phyloP scores from a whole-genome alignment of 2,888 invertebrate species.

The Trachelus stipa region DNA sequence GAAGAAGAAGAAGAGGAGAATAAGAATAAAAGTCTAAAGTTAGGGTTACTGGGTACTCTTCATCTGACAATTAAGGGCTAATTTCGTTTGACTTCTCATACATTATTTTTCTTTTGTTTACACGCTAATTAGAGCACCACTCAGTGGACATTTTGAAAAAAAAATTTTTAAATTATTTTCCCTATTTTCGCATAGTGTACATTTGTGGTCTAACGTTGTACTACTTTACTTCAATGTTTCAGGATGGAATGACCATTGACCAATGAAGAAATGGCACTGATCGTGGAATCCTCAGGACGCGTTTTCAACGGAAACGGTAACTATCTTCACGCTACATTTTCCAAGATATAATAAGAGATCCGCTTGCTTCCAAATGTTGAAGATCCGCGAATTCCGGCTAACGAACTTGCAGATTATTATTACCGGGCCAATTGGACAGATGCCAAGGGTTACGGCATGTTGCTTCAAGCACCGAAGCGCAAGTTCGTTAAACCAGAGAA shows the following conservation, averaged over 20 bases:
- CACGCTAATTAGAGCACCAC: neutral
- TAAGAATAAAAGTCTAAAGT: neutral
- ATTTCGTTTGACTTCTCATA: neutral
- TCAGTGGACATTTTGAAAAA: neutral
- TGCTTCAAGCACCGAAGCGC: slow-evolving; percentile 24
- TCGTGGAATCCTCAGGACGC: slow-evolving; percentile 52
- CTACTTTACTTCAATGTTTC: slow-evolving; percentile 21
- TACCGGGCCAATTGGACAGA: slow-evolving; percentile 55
- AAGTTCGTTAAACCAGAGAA: neutral
- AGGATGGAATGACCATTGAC: slow-evolving; percentile 20
- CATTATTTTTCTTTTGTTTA: neutral
- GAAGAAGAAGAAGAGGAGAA: neutral
- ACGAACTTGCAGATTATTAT: slow-evolving; percentile 62
- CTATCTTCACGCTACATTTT: slow-evolving; percentile 15
- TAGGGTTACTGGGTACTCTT: neutral
- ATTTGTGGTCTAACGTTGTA: neutral
- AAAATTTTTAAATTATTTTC: neutral
- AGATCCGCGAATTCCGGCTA: slow-evolving; percentile 39
- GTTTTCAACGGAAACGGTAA: slow-evolving; percentile 61
- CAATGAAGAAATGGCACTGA: slow-evolving; percentile 52
- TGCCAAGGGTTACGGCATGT: slow-evolving; percentile 62
- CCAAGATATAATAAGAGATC: slow-evolving; percentile 10
- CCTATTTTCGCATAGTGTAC: neutral
- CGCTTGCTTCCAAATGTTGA: neutral
- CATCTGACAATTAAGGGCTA: neutral